These are phyloP conservation scores for Hypothenemus hampei DNA, from an alignment of 1,140 invertebrate species.

Conservation along the genomic window DNA sequence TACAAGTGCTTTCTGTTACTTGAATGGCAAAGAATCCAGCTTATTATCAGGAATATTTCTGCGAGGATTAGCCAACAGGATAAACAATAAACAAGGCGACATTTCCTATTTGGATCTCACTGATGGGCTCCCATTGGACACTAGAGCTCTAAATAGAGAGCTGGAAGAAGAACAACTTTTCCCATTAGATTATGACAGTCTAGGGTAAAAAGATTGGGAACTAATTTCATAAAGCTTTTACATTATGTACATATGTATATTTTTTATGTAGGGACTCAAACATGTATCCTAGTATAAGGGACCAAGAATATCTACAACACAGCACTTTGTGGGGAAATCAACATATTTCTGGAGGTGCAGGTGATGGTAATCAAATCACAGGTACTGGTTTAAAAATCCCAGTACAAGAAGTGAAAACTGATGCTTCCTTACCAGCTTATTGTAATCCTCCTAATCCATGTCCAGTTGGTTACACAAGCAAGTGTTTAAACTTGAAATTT, in stretches of 20 bases:
- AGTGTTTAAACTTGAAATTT: constrained; percentile 11
- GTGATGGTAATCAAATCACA: constrained; percentile 67
- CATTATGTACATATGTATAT: constrained; percentile 49
- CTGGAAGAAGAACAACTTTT: constrained; percentile 36
- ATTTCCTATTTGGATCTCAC: constrained; percentile 58
- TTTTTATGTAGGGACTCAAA: constrained; percentile 49
- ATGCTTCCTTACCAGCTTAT: constrained; percentile 91
- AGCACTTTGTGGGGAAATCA: constrained; percentile 81
- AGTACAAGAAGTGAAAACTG: constrained; percentile 76
- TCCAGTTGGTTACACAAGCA: constrained; percentile 77
- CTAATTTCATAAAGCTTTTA: no score
- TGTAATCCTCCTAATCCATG: constrained; percentile 99
- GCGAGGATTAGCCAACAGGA: constrained; percentile 60
- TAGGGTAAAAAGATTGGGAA: constrained; percentile 40
- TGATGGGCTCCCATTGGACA: constrained; percentile 44
- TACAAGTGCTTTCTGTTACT: no score
- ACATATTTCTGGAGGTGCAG: constrained; percentile 68
- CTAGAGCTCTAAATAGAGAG: constrained; percentile 28
- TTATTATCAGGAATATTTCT: constrained; percentile 58
- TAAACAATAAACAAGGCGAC: constrained; percentile 56
- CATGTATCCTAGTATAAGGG: constrained; percentile 70
- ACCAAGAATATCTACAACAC: constrained; percentile 87
- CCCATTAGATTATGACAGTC: constrained; percentile 41
- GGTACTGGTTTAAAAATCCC: constrained; percentile 56
- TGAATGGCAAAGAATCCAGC: no score